Evolutionary conservation across 64 coral and sea anemone species (phyloP).

Genomic region (Dendrophyllia cribrosa): DNA sequence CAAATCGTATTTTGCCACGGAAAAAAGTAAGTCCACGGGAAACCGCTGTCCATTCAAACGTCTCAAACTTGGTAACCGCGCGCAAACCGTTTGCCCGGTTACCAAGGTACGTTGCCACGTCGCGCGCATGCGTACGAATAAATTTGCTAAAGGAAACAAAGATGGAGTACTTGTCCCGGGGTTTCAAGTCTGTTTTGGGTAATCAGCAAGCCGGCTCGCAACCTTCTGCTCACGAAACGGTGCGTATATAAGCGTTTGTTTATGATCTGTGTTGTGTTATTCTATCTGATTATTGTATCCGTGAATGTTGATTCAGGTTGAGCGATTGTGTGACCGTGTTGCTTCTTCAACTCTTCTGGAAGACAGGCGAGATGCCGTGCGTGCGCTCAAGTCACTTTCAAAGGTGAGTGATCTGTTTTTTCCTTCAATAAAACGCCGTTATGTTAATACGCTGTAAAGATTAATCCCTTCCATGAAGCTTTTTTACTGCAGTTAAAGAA

Average conservation of each 20-base stretch:
- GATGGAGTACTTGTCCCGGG: slow-evolving; percentile 79
- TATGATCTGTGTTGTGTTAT: neutral
- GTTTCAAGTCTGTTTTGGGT: slow-evolving; percentile 97
- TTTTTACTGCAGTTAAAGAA: no score
- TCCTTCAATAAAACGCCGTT: neutral
- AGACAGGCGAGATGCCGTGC: slow-evolving; percentile 92
- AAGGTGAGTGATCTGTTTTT: slow-evolving; percentile 64
- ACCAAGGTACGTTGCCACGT: slow-evolving; percentile 79
- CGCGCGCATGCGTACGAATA: slow-evolving; percentile 92
- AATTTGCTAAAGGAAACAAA: slow-evolving; percentile 49
- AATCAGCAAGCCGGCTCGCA: slow-evolving; percentile 77
- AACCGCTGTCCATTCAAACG: slow-evolving; percentile 23
- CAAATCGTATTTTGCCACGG: slow-evolving; percentile 59
- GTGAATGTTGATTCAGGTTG: slow-evolving; percentile 72
- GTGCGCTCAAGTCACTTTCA: slow-evolving; percentile 97
- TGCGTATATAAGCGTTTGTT: slow-evolving; percentile 31
- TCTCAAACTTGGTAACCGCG: neutral
- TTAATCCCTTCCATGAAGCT: no score
- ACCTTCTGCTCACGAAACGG: slow-evolving; percentile 89
- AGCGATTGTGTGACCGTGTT: slow-evolving; percentile 93
- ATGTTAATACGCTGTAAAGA: neutral
- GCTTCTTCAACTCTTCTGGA: slow-evolving; percentile 93
- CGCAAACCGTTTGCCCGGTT: neutral
- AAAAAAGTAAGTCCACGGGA: neutral
- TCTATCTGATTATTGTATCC: neutral